phyloP scores from a whole-genome alignment of 2,113 vertebrate genomes.

The Choloepus hoffmanni region DNA sequence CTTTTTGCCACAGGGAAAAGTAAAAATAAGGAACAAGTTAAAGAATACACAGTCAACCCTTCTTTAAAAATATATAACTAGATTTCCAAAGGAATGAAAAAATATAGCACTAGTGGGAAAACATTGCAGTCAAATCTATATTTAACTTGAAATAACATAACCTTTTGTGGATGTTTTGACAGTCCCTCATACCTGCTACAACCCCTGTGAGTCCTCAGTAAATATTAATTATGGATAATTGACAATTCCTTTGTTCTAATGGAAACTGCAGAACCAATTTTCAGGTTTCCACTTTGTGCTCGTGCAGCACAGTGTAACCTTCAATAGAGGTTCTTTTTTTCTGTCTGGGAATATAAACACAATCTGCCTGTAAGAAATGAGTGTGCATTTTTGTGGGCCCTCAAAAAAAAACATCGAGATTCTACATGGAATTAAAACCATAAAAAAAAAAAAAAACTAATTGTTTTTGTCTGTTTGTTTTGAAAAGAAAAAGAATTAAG shows the following conservation, averaged over 20 bases:
- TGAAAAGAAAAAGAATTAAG: conserved; percentile 19
- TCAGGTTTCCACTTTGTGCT: neutral
- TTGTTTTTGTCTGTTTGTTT: neutral
- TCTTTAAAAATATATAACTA: conserved; percentile 79
- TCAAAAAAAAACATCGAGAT: neutral
- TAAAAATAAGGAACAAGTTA: conserved; percentile 73
- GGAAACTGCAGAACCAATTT: neutral
- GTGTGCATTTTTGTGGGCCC: neutral
- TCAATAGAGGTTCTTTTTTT: neutral
- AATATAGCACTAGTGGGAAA: conserved; percentile 58
- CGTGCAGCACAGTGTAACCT: neutral
- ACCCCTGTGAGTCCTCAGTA: neutral
- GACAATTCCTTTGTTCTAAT: conserved; percentile 50
- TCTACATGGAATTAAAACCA: neutral
- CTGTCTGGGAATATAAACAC: neutral
- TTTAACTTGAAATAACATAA: conserved; percentile 73
- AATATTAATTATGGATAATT: conserved; percentile 77
- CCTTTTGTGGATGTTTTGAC: conserved; percentile 57
- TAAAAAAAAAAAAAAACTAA: neutral
- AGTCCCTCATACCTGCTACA: neutral
- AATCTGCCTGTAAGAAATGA: neutral
- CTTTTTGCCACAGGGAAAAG: conserved; percentile 73
- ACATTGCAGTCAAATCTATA: conserved; percentile 57
- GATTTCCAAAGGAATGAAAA: conserved; percentile 79
- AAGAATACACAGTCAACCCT: conserved; percentile 71